phyloP scores from a whole-genome alignment of 2,888 invertebrate genomes.

The Metacarcinus magister region DNA sequence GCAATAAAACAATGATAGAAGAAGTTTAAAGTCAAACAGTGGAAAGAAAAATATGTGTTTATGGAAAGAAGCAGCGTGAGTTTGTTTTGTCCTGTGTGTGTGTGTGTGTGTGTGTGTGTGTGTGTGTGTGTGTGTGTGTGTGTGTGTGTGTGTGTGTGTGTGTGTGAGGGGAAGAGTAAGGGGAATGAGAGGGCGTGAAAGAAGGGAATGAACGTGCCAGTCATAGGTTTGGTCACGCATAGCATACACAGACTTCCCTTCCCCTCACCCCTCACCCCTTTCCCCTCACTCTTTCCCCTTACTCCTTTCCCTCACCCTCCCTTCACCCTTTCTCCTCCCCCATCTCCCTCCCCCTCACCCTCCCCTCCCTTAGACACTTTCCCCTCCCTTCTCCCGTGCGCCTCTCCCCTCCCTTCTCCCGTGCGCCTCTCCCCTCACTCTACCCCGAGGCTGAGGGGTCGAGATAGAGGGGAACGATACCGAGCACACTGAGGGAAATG shows the following conservation, averaged over 20 bases:
- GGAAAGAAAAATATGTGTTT: too few species aligned
- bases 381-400: neutral
- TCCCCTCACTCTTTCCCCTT: neutral
- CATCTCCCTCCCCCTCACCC: neutral
- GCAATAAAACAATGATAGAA: too few species aligned
- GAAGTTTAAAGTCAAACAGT: too few species aligned
- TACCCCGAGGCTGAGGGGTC: neutral
- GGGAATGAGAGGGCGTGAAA: neutral
- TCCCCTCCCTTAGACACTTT: neutral
- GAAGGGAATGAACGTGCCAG: neutral
- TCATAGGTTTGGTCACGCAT: neutral
- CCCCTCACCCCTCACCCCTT: neutral
- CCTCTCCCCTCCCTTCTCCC: neutral
- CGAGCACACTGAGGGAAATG: neutral
- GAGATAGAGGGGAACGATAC: constrained; percentile 4
- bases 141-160: constrained; percentile 34
- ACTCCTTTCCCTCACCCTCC: neutral
- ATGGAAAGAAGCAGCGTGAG: too few species aligned
- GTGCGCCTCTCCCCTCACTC: neutral
- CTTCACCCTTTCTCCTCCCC: neutral
- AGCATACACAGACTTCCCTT: neutral
- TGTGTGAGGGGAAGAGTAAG: neutral
- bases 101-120: constrained; percentile 45
- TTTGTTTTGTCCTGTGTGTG: neutral
- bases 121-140: constrained; percentile 45